Evolutionary conservation across 2,888 invertebrate genomes (phyloP).

Genomic region (Hyppa rectilinea): DNA sequence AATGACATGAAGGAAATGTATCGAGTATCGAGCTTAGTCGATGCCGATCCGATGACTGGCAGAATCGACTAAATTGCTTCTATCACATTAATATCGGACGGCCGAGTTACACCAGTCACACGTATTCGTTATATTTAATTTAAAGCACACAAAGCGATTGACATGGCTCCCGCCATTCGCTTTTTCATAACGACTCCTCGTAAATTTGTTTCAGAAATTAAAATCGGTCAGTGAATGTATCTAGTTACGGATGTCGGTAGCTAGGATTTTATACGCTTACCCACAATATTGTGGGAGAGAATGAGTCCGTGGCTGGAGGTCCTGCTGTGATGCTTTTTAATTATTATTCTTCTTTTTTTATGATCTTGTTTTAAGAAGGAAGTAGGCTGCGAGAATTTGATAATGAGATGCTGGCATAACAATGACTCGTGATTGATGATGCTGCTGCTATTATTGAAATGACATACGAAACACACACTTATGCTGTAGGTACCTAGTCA

Average conservation of each 20-base stretch:
- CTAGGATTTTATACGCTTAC: conserved; percentile 65
- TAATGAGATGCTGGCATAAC: conserved; percentile 18
- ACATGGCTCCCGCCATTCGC: conserved; percentile 84
- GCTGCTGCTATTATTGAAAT: background rate
- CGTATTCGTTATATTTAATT: conserved; percentile 86
- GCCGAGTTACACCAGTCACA: conserved; percentile 79
- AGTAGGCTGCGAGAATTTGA: background rate
- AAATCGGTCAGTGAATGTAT: conserved; percentile 72
- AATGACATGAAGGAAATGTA: conserved; percentile 77
- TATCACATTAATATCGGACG: conserved; percentile 82
- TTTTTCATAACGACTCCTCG: conserved; percentile 81
- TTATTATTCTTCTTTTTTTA: conserved; percentile 43
- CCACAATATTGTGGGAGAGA: conserved; percentile 24
- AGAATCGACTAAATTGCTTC: conserved; percentile 84
- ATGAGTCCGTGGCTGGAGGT: conserved; percentile 37
- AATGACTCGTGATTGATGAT: conserved; percentile 21
- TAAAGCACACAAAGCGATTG: conserved; percentile 87
- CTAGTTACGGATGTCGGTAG: conserved; percentile 73
- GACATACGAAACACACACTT: background rate
- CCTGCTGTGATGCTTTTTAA: conserved; percentile 54
- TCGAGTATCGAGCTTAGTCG: conserved; percentile 70
- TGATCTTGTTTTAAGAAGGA: conserved; percentile 24
- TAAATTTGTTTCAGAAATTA: conserved; percentile 79
- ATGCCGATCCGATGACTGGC: conserved; percentile 84
- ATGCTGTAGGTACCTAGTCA: background rate